Evolutionary conservation across 2,797 vertebrate species (phyloP), one percentile per base, ranked within the genome.

Genomic region (Phalanger gymnotis): DNA sequence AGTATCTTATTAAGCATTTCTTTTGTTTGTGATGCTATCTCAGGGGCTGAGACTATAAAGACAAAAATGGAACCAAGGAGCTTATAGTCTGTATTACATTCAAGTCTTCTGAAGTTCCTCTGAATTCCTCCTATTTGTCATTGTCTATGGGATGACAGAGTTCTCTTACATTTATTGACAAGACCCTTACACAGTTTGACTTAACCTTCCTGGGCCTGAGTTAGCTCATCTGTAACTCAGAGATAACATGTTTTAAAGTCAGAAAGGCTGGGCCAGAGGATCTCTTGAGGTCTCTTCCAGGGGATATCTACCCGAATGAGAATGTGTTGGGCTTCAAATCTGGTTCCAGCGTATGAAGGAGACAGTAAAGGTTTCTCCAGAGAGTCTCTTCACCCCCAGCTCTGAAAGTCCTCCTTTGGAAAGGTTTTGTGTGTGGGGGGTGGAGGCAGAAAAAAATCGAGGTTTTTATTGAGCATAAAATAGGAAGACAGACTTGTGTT

Each of bases 321-420:
- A 87, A 47, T 51, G 19, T 47, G 58, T 34, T 73, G 81, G 40
- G 87, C 40, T 90, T 87, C 58, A 91, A 93, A 92, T 94, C 58
- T 55, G n/a, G 53, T 53, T 92, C 55, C 55, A 30, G 16, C 87
- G 47, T 52, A 92, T 53, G 25, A 87, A 25, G 30, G 54, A 25
- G 2, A 2, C n/a, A 47, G 27, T 9, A 0, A 13, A 10, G 51
- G 16, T 53, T 30, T 28, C 54, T 25, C 53, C 51, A 2, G 73
- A 93, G 34, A 91, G 53, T 53, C 73, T 56, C 73, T 96, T 90
- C 87, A 93, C 31, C 52, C 52, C 40, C 54, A 95, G 91, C 93
- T 94, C 93, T 87, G 66, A 93, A 93, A 92, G 94, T 57, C 27
- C 31, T 56, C 55, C 51, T 47, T 5, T 12, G 1, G n/a, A 92